Conservation (phyloP, 2,888 invertebrate species). For the Cheilosia vulpina region DNA sequence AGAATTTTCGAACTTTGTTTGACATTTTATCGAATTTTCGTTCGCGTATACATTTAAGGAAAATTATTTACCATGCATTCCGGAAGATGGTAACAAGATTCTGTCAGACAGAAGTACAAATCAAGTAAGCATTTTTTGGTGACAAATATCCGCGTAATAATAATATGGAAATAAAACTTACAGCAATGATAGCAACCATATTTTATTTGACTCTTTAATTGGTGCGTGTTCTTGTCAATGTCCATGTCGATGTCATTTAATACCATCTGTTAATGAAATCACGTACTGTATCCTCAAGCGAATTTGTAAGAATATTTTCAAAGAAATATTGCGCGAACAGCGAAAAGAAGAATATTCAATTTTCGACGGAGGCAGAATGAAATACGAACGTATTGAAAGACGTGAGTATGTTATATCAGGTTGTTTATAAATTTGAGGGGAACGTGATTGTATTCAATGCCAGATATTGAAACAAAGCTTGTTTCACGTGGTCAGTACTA, state of each 20-base stretch:
- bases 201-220: not conserved
- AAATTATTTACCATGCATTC: slow-evolving; percentile 1
- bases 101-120: not conserved
- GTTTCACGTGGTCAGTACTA: too few relatives aligned
- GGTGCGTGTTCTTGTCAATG: not conserved
- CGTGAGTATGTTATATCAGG: not conserved
- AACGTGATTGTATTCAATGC: too few relatives aligned
- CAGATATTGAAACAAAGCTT: too few relatives aligned
- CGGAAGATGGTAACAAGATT: slow-evolving; percentile 32
- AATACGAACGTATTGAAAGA: not conserved
- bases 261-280: not conserved
- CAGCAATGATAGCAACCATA: not conserved
- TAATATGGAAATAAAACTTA: not conserved
- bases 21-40: too few relatives aligned
- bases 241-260: not conserved
- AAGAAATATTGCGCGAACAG: not conserved
- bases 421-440: too few relatives aligned
- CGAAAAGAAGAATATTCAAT: not conserved
- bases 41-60: not conserved
- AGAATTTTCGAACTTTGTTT: not conserved
- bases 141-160: not conserved
- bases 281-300: not conserved
- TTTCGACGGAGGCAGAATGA: not conserved
- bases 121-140: slow-evolving; percentile 2
- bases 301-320: not conserved